Percentiles rank a stretch among this genome's conserved stretches.
Conservation (phyloP, 2,888 invertebrate genomes). For the Pantelozetes paolii region DNA sequence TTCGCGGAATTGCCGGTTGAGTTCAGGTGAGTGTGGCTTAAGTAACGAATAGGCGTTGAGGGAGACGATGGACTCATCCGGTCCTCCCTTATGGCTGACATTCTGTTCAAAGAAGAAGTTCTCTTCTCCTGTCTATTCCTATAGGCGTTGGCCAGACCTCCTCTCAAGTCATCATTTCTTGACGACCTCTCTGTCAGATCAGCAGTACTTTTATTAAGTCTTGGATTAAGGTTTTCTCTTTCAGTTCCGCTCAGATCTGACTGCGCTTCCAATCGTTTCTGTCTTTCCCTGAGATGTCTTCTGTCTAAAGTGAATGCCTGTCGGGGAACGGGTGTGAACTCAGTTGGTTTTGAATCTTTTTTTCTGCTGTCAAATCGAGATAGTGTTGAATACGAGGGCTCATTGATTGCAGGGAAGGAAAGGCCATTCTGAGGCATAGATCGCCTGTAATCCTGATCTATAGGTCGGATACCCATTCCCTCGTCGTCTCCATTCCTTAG, state of each 20-base stretch:
- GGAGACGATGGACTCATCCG: conserved; percentile 7
- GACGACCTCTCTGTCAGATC: conserved; percentile 30
- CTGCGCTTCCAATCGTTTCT: conserved; percentile 4
- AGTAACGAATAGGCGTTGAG: conserved; percentile 27
- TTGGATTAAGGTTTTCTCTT: not conserved
- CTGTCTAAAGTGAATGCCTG: conserved; percentile 39
- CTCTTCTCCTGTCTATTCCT: conserved; percentile 45
- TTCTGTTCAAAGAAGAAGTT: conserved; percentile 41
- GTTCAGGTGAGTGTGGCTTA: conserved; percentile 40
- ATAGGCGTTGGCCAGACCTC: conserved; percentile 48
- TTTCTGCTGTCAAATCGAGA: conserved; percentile 28
- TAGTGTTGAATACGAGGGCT: conserved; percentile 33
- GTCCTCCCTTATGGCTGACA: conserved; percentile 40
- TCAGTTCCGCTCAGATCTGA: not conserved
- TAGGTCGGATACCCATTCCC: conserved; percentile 28
- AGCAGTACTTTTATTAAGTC: conserved; percentile 37
- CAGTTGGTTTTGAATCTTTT: not conserved
- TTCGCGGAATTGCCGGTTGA: conserved; percentile 43
- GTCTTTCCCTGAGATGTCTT: conserved; percentile 19
- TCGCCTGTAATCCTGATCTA: conserved; percentile 46
- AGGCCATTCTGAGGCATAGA: conserved; percentile 46
- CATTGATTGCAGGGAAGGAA: conserved; percentile 43
- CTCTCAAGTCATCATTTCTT: conserved; percentile 40
- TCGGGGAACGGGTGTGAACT: conserved; percentile 13
- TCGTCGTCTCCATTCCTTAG: not conserved